These are phyloP conservation scores for Mylabris phalerata DNA, from an alignment of 1,140 invertebrate genomes.

Conservation along the genomic window DNA sequence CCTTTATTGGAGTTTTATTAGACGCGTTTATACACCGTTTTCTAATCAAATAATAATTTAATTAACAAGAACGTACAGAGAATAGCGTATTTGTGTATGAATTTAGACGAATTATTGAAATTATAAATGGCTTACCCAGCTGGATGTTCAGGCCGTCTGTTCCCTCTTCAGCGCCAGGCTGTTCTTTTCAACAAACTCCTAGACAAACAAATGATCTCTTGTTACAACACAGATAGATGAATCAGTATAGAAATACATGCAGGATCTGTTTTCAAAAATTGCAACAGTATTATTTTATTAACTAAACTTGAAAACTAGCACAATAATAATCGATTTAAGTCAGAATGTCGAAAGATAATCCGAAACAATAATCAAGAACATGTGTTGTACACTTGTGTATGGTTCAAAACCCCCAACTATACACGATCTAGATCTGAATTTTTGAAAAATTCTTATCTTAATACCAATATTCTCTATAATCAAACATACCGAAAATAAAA, in stretches of 20 bases:
- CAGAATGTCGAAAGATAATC: neutral
- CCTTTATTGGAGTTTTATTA: constrained; percentile 4
- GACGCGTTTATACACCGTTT: constrained; percentile 5
- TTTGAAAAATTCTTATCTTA: constrained; percentile 2
- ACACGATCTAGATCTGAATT: neutral
- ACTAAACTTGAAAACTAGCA: neutral
- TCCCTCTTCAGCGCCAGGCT: constrained; percentile 9
- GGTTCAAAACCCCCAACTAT: neutral
- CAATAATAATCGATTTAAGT: neutral
- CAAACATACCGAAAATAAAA: too few relatives aligned
- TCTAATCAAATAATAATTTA: constrained; percentile 8
- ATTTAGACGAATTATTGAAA: too few relatives aligned
- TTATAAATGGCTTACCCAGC: constrained; percentile 5
- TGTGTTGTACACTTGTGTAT: constrained; percentile 23
- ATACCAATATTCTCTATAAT: neutral
- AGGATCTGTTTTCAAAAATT: neutral
- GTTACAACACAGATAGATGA: too few relatives aligned
- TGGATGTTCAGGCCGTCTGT: constrained; percentile 12
- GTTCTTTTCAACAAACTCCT: constrained; percentile 9
- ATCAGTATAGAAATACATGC: too few relatives aligned
- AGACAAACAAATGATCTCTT: constrained; percentile 4
- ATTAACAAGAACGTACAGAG: neutral
- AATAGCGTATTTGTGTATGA: too few relatives aligned
- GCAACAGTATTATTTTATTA: neutral
- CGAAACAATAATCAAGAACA: constrained; percentile 12